A percentile compares a stretch with the other conserved stretches of the same genome.
phyloP scores from a whole-genome alignment of 2,888 invertebrate species.

The Hedya salicella region DNA sequence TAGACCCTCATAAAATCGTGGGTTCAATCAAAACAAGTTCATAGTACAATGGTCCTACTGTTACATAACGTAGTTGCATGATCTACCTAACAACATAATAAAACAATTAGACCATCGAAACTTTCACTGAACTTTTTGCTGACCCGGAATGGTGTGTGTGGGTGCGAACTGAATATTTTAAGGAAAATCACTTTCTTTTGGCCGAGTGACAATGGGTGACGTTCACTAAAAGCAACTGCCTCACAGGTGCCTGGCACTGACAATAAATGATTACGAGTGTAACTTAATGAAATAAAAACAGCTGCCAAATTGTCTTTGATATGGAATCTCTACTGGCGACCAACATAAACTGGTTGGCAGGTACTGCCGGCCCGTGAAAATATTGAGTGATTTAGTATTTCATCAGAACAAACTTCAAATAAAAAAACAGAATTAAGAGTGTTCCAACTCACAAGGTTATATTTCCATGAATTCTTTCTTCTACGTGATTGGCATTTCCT shows the following conservation, averaged over 20 bases:
- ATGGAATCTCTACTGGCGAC: too few species aligned
- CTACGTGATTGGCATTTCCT: too few species aligned
- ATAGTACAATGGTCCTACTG: slow-evolving; percentile 39
- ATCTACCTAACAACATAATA: slow-evolving; percentile 45
- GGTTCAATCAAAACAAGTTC: slow-evolving; percentile 28
- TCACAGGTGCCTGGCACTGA: neutral
- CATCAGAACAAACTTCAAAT: too few species aligned
- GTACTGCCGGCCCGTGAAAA: too few species aligned
- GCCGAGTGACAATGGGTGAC: slow-evolving; percentile 17
- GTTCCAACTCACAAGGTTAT: too few species aligned
- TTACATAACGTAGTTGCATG: slow-evolving; percentile 46
- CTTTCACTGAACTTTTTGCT: slow-evolving; percentile 52
- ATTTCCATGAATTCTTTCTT: too few species aligned
- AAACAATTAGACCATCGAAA: slow-evolving; percentile 53
- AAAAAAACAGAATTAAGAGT: too few species aligned
- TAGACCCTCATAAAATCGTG: slow-evolving; percentile 29
- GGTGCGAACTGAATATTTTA: slow-evolving; percentile 33
- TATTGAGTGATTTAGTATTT: too few species aligned
- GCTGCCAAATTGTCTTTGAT: too few species aligned
- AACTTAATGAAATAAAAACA: too few species aligned
- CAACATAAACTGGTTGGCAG: too few species aligned
- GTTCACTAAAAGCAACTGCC: neutral
- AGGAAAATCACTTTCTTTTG: slow-evolving; percentile 32
- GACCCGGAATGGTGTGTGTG: slow-evolving; percentile 17
- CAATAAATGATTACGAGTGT: neutral